A percentile compares a stretch with the other conserved stretches of the same genome.
Conservation (phyloP, 2,888 invertebrate genomes). For the Adela reaumurella region DNA sequence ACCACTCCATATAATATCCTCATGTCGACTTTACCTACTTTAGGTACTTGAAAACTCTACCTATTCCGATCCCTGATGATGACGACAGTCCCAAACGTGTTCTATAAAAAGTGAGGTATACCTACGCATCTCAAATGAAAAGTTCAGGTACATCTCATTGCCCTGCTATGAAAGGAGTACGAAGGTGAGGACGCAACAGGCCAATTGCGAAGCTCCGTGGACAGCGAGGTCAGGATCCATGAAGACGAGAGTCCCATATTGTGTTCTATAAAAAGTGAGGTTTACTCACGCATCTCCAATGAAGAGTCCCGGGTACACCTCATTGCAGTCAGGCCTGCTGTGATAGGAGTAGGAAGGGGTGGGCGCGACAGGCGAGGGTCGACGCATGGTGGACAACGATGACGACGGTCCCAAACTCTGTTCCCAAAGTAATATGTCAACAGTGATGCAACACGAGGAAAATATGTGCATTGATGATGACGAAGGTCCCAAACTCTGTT, state of each 20-base stretch:
- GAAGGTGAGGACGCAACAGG: constrained; percentile 26
- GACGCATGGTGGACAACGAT: constrained; percentile 33
- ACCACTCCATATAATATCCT: no score
- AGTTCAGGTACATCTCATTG: constrained; percentile 74
- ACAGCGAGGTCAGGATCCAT: constrained; percentile 32
- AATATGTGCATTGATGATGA: no score
- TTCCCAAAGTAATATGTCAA: no score
- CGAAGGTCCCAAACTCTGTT: no score
- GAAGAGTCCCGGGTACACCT: constrained; percentile 70
- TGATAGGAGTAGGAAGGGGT: constrained; percentile 30
- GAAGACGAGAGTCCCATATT: no score
- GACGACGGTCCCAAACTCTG: constrained; percentile 40
- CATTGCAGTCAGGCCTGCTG: constrained; percentile 65
- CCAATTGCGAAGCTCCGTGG: constrained; percentile 22
- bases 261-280: neutral
- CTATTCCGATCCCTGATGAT: no score
- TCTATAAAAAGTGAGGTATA: constrained; percentile 14
- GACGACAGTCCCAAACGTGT: no score
- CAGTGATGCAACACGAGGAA: no score
- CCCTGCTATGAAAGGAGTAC: constrained; percentile 45
- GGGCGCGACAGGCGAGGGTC: constrained; percentile 20
- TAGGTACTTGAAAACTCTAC: no score
- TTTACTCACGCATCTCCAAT: constrained; percentile 71
- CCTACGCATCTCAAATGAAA: constrained; percentile 73
- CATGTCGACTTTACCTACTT: no score